These are phyloP conservation scores for Crypturellus tataupa DNA, from an alignment of 2,797 vertebrate species.

Conservation along the genomic window DNA sequence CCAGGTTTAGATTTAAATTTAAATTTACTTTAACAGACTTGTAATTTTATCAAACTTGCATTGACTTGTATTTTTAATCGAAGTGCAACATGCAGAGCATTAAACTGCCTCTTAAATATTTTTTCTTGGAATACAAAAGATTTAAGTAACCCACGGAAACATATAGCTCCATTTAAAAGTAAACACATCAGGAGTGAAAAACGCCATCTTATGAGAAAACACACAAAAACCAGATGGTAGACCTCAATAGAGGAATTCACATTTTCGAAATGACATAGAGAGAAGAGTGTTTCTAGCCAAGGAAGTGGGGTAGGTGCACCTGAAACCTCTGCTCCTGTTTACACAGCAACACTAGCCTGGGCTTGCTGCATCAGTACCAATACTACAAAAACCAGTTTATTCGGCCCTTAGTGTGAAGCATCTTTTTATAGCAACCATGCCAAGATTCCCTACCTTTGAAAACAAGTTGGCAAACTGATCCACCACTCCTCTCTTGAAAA, in stretches of 20 bases:
- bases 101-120: not conserved
- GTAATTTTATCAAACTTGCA: too few relatives aligned
- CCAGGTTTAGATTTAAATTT: not conserved
- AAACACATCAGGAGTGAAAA: not conserved
- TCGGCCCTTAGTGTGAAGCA: not conserved
- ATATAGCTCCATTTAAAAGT: not conserved
- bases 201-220: not conserved
- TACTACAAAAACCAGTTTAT: not conserved
- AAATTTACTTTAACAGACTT: not conserved
- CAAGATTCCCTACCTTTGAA: not conserved
- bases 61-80: not conserved
- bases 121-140: not conserved
- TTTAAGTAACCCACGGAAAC: not conserved
- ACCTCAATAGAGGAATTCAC: not conserved
- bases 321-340: rapidly evolving
- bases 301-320: not conserved
- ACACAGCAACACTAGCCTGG: rapidly evolving
- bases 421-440: not conserved
- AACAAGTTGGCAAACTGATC: not conserved
- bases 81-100: not conserved
- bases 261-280: not conserved
- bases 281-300: not conserved
- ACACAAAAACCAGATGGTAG: not conserved
- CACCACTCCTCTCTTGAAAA: not conserved
- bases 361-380: not conserved